Base-by-base conservation (phyloP, 2,113 vertebrate genomes). In the Indri indri region DNA sequence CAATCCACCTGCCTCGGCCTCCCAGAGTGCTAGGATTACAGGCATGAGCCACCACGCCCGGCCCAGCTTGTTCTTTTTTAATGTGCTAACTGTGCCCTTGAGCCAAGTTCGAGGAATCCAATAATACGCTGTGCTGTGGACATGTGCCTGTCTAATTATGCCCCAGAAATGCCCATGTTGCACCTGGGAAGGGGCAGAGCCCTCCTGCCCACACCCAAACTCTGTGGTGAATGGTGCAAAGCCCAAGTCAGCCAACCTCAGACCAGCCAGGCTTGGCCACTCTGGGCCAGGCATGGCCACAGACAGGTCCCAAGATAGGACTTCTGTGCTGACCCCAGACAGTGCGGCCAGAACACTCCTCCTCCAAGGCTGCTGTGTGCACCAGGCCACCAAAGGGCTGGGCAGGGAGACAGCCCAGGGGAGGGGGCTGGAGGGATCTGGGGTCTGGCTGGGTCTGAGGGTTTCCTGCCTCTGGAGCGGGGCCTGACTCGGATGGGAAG, bases 401-500 rank as follows among this genome's bases (percentile, higher is more conserved):
- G 6, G 22, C 17, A 77, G 4, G 16, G 5, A 6, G 40, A 52
- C 32, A 47, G 22, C 79, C 34, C 50, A 3, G 25, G 76, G 32
- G 10, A 11, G 27, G 23, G 13, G 32, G 8, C 3, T 17, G 32
- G 52, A 45, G 20, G 65, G 27, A 9, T 57, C 88, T 66, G 63
- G 54, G 37, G 45, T 65, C 1, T 32, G 57, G 63, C 22, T 7
- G 42, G n/a, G 23, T 3, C 2, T 2, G 61, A 73, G 57, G 59
- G 63, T 83, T 47, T 32, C 73, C 88, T 34, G 45, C 8, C 52
- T 65, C 76, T 9, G n/a, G 76, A 65, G 32, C 18, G 47, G 18
- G 37, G 17, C 59, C 83, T 12, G 40, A 11, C 6, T 7, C 13
- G 0, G n/a, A 23, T 3, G 6, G 27, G 52, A 18, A 42, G 12